These are phyloP conservation scores for Xanthia icteritia DNA, from an alignment of 2,888 invertebrate genomes.

Conservation along the genomic window DNA sequence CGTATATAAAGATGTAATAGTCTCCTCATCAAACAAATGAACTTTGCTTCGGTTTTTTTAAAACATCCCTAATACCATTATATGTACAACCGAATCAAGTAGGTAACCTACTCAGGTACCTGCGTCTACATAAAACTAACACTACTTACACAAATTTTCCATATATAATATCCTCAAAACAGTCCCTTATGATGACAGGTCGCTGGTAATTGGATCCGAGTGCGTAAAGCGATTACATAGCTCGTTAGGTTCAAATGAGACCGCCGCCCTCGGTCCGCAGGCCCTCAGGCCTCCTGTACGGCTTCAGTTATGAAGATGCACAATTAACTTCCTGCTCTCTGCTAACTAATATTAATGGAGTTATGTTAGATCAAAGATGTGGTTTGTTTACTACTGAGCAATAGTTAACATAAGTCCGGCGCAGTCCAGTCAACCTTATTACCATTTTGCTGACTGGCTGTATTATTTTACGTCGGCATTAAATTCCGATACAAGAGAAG, in stretches of 20 bases:
- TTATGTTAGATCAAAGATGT: conserved; percentile 21
- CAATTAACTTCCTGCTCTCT: conserved; percentile 47
- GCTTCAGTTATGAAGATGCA: conserved; percentile 60
- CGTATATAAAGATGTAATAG: not conserved
- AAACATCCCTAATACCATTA: not conserved
- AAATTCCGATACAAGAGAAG: not conserved
- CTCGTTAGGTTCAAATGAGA: conserved; percentile 61
- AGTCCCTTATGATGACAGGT: conserved; percentile 29
- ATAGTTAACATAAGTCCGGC: not conserved
- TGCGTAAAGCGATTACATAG: conserved; percentile 63
- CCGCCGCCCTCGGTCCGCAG: conserved; percentile 1
- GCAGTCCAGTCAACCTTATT: not conserved
- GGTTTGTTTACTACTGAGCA: not conserved
- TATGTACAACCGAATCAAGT: not conserved
- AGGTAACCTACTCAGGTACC: not conserved
- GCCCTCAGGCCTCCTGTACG: conserved; percentile 35
- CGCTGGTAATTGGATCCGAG: conserved; percentile 61
- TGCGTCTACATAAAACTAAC: conserved; percentile 3
- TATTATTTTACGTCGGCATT: not conserved
- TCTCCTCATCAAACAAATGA: not conserved
- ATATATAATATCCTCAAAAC: conserved; percentile 35
- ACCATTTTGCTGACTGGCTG: not conserved
- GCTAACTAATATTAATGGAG: conserved; percentile 39
- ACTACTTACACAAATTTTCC: conserved; percentile 3
- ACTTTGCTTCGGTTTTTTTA: not conserved